Evolutionary conservation across 2,113 vertebrate species (phyloP).

Genomic region (Tragelaphus strepsiceros): DNA sequence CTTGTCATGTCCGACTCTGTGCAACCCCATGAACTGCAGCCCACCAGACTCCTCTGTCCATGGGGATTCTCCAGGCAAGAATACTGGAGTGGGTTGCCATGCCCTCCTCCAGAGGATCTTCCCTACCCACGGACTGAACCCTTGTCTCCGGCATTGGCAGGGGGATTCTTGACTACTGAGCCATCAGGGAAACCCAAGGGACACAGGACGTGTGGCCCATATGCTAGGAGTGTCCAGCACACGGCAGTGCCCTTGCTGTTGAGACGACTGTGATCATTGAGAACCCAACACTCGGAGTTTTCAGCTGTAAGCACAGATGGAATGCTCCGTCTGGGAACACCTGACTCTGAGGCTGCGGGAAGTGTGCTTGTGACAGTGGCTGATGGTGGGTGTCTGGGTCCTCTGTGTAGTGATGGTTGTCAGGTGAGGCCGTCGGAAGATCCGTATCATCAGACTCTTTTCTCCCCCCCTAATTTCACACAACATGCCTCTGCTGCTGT

Average conservation of each 20-base stretch:
- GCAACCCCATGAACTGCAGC: not conserved
- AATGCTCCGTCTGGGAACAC: rapidly evolving
- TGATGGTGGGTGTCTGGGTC: not conserved
- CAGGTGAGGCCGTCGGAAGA: rapidly evolving
- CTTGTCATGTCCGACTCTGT: not conserved
- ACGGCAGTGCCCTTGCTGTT: no score
- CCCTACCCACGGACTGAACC: not conserved
- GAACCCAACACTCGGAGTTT: not conserved
- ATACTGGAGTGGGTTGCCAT: not conserved
- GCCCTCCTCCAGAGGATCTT: not conserved
- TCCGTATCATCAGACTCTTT: rapidly evolving
- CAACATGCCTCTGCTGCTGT: not conserved
- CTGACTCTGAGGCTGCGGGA: rapidly evolving
- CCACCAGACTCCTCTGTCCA: not conserved
- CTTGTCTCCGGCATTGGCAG: not conserved
- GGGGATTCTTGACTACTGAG: not conserved
- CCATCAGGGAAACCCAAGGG: not conserved
- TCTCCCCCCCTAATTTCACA: rapidly evolving
- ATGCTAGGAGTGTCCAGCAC: rapidly evolving
- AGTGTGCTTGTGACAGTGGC: rapidly evolving
- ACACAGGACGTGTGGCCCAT: rapidly evolving
- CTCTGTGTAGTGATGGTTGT: rapidly evolving
- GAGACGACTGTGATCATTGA: rapidly evolving
- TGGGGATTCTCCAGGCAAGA: not conserved
- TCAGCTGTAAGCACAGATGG: rapidly evolving